Evolutionary conservation across 2,113 vertebrate genomes (phyloP), one percentile per base, ranked within the genome.

Genomic region (Paedocypris sp.): DNA sequence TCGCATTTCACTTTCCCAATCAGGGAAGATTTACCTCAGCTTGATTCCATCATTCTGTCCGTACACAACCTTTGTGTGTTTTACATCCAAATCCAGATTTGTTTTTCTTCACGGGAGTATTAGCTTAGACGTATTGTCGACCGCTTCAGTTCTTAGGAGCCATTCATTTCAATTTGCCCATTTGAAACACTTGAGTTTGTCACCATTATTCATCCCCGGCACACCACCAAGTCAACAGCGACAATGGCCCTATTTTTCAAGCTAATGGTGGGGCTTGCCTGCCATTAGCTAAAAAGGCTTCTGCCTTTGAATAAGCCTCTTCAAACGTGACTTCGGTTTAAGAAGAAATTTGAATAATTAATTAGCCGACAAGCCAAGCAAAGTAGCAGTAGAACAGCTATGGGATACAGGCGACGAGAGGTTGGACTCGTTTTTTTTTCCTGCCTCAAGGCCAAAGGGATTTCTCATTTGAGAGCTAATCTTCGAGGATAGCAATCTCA

Each of bases 81-180:
- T 88, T 86, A 83, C 86, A 84, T 87, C 83, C 78, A 87, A 88
- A 91, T 89, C 92, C 88, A 93, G 87, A 90, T 91, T 87, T 86
- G 86, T 91, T 88, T 87, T 82, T 87, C 88, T 88, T 87, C 88
- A 77, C 75, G 79, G 82, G 88, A 83, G 83, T 88, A 90, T 85
- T 89, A 78, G 81, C 83, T 77, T 85, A 88, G 91, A 91, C 89
- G 84, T 89, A 91, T 89, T 83, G 89, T 89, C 90, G 90, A 89
- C 87, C 82, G 78, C 82, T 83, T 80, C 73, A 73, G 84, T 88
- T 88, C 86, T 83, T 88, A 91, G 88, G 87, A 87, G 88, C 89
- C 90, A 94, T 93, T 95, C 86, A 93, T 96, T 96, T 96, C 89
- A 92, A 94, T 93, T 91, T 87, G 83, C 83, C 36, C 85, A 84